Percentiles rank a stretch among this genome's conserved stretches.
These are phyloP conservation scores for Neoseiulus cucumeris DNA, from an alignment of 1,140 invertebrate species.

Conservation along the genomic window DNA sequence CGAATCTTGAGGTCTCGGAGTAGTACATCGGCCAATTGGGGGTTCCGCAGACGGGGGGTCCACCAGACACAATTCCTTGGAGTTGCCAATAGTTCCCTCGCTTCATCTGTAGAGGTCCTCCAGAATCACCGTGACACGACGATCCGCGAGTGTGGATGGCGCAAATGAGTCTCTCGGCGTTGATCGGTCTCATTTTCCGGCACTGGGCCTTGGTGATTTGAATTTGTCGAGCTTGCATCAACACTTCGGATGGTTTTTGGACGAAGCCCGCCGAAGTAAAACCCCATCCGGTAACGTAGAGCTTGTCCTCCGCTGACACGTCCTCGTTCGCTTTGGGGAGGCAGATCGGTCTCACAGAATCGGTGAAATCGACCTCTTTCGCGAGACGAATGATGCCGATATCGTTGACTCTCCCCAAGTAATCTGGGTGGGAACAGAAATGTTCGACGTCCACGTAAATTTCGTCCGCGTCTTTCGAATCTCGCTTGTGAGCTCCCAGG, in stretches of 20 bases:
- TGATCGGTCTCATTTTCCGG: neutral
- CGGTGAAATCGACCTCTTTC: neutral
- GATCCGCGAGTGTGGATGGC: neutral
- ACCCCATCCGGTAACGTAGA: constrained; percentile 1
- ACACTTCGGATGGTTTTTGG: neutral
- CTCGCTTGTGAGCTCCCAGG: neutral
- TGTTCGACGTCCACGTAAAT: neutral
- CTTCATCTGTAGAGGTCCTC: neutral
- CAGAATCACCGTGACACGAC: neutral
- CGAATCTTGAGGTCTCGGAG: neutral
- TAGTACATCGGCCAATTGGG: neutral
- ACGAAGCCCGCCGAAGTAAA: neutral
- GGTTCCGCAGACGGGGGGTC: neutral
- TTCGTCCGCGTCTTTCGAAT: neutral
- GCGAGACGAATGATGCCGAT: neutral
- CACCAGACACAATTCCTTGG: neutral
- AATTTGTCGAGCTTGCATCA: neutral
- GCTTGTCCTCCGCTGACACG: neutral
- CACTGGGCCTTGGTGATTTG: neutral
- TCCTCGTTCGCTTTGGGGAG: neutral
- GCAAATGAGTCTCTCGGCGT: neutral
- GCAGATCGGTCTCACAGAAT: neutral
- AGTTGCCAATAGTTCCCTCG: neutral
- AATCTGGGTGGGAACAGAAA: neutral
- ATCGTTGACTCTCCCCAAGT: neutral